Conservation (phyloP, 2,888 invertebrate genomes). For the Acrocera orbiculus region DNA sequence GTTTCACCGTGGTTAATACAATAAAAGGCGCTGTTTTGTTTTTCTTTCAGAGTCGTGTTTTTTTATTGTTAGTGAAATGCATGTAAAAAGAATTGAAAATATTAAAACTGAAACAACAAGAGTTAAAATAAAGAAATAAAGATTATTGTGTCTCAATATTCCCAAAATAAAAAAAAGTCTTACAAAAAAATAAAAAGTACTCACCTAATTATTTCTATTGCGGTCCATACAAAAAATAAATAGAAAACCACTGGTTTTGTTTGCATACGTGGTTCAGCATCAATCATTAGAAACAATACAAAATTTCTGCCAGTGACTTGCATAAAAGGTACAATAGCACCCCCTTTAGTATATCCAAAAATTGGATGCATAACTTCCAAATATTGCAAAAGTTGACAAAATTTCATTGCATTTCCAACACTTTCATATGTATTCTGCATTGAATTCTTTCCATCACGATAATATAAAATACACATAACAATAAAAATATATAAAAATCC, state of each 20-base stretch:
- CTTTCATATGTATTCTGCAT: conserved; percentile 51
- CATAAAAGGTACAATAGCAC: conserved; percentile 48
- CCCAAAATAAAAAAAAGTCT: no score
- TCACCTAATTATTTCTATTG: conserved; percentile 68
- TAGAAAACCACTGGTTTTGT: conserved; percentile 73
- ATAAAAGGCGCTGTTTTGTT: no score
- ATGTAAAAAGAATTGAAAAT: no score
- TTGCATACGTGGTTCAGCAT: conserved; percentile 72
- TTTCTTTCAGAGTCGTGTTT: no score
- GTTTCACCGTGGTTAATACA: no score
- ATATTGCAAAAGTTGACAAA: conserved; percentile 65
- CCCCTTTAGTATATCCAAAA: conserved; percentile 73
- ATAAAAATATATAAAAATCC: conserved; percentile 62
- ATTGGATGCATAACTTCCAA: conserved; percentile 80
- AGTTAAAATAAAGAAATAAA: no score
- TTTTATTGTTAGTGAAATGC: no score
- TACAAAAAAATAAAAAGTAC: no score
- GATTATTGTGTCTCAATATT: no score
- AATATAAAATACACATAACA: conserved; percentile 56
- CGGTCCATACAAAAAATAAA: conserved; percentile 68
- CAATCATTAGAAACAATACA: conserved; percentile 65
- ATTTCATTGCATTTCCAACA: conserved; percentile 60
- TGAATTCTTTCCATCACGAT: conserved; percentile 53
- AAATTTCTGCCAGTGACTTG: conserved; percentile 68
- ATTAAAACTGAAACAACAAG: no score